These are phyloP conservation scores for Conger conger DNA, from an alignment of 2,113 vertebrate genomes.

Conservation along the genomic window DNA sequence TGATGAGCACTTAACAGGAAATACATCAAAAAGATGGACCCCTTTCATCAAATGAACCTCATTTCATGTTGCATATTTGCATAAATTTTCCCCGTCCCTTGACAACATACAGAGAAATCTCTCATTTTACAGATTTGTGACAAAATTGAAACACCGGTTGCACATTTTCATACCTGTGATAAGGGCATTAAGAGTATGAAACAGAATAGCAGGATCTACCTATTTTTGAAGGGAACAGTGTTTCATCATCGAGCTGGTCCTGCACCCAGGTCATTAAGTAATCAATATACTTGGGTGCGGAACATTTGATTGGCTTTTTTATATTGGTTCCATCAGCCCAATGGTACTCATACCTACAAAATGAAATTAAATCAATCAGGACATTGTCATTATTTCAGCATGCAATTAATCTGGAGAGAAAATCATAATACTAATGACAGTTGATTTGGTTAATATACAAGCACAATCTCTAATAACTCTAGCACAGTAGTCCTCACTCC, in stretches of 20 bases:
- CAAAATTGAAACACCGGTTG: not conserved
- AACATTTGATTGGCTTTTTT: slow-evolving; percentile 87
- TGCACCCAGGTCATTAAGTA: slow-evolving; percentile 87
- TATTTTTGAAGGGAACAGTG: slow-evolving; percentile 82
- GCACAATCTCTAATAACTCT: not conserved
- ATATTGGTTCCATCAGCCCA: slow-evolving; percentile 89
- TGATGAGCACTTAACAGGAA: not conserved
- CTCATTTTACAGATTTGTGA: not conserved
- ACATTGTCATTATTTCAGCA: not conserved
- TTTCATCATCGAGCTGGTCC: slow-evolving; percentile 83
- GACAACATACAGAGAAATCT: not conserved
- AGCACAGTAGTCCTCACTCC: too few relatives aligned
- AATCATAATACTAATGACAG: not conserved
- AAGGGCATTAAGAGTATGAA: not conserved
- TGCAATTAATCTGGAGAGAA: not conserved
- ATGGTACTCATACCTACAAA: slow-evolving; percentile 81
- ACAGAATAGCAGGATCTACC: slow-evolving; percentile 63
- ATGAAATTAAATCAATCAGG: not conserved
- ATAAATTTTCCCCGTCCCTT: not conserved
- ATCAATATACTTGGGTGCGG: slow-evolving; percentile 86
- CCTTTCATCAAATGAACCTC: not conserved
- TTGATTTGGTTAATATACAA: not conserved
- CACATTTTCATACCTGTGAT: not conserved
- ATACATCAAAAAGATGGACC: not conserved
- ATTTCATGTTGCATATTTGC: not conserved